These are phyloP conservation scores for Athrips mouffetella DNA, from an alignment of 2,888 invertebrate species.

Conservation along the genomic window DNA sequence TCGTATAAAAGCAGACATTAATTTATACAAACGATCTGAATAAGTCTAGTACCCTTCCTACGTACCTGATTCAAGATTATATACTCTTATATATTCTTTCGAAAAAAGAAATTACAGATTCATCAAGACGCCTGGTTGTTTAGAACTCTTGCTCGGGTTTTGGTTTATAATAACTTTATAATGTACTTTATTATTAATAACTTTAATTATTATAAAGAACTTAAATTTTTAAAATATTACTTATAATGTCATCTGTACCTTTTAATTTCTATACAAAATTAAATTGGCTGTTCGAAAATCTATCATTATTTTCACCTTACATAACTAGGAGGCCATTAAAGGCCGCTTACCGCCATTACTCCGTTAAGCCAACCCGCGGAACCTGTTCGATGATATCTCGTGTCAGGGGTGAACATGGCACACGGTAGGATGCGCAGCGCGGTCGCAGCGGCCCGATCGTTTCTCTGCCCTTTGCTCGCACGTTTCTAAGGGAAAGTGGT, in stretches of 20 bases:
- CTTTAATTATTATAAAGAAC: no score
- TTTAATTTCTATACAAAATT: not conserved
- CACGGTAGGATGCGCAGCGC: slow-evolving; percentile 38
- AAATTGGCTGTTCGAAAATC: not conserved
- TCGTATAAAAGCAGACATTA: no score
- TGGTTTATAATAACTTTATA: not conserved
- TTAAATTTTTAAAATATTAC: no score
- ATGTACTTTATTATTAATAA: not conserved
- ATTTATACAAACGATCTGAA: no score
- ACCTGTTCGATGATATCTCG: slow-evolving; percentile 10
- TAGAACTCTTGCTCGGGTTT: no score
- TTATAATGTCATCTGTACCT: no score
- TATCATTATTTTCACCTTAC: slow-evolving; percentile 3
- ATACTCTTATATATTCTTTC: no score
- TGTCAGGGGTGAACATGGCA: slow-evolving; percentile 47
- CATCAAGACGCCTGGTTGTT: no score
- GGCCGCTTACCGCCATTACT: not conserved
- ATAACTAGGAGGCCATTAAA: not conserved
- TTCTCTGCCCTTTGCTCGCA: slow-evolving; percentile 60
- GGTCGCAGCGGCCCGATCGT: slow-evolving; percentile 27
- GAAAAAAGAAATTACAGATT: no score
- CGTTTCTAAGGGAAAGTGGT: slow-evolving; percentile 51
- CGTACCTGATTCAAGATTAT: no score
- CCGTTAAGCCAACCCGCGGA: not conserved
- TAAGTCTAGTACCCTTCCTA: no score